Base-by-base conservation (phyloP, 2,797 vertebrate species). In the Sebastes hubbsi region DNA sequence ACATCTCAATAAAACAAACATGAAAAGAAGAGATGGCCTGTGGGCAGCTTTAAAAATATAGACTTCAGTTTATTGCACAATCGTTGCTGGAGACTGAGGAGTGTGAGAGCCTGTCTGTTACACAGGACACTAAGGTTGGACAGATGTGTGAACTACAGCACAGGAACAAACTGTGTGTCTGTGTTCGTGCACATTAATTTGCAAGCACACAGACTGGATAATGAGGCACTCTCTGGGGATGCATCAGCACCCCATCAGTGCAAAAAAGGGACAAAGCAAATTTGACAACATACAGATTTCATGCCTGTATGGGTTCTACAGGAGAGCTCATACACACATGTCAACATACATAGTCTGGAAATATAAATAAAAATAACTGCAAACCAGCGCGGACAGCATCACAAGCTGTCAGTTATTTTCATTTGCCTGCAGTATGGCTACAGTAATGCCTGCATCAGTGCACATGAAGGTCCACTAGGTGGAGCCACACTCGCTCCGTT, bases 51-150 rank as follows among this genome's bases (percentile, higher is more conserved):
- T 93, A 95, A 95, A 96, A 96, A 96, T 96, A 96, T 95, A 96
- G 87, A 96, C 91, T 94, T 96, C 91, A 90, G 93, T 96, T 96
- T 96, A 96, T 96, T 96, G 95, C 95, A 96, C 95, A 95, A 95
- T 95, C 88, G 90, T 94, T 94, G 94, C 93, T 94, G 94, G 94
- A 95, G 93, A 92, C 93, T 90, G 90, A 89, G 87, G 91, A 93
- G 90, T 86, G 86, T 80, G 93, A 93, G 94, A 95, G 94, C 91
- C 94, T 93, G 94, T 94, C 92, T 93, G 91, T 93, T 88, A 91
- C 80, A 86, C 81, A 84, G 87, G 83, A 87, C 63, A 66, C 68
- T 78, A 77, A 87, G 14, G 88, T 74, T 30, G 74, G 75, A 88
- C 82, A 79, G 75, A 88, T 63, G 32, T 24, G 86, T 79, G 83